These are phyloP conservation scores for Monomorium pharaonis DNA, from an alignment of 1,140 invertebrate species.

Conservation along the genomic window DNA sequence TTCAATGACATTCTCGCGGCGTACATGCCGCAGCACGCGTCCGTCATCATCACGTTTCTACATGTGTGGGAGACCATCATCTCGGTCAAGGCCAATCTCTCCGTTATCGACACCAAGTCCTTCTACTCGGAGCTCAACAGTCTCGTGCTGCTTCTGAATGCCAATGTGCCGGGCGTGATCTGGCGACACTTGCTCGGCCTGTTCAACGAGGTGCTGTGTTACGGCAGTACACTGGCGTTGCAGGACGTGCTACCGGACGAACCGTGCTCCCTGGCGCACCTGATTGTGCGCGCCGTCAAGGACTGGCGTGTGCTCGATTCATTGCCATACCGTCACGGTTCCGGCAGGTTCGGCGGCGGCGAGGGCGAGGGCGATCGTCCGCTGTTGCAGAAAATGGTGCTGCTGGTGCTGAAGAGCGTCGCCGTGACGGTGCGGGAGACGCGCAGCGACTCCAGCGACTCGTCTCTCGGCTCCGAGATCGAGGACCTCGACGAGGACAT, in stretches of 20 bases:
- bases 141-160: constrained; percentile 91
- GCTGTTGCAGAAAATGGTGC: constrained; percentile 93
- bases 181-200: constrained; percentile 93
- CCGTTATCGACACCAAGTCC: constrained; percentile 94
- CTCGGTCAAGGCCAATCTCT: constrained; percentile 95
- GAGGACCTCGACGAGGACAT: constrained; percentile 95
- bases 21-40: constrained; percentile 84
- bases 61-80: constrained; percentile 96
- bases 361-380: constrained; percentile 86
- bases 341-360: constrained; percentile 86
- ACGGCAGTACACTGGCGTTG: constrained; percentile 94
- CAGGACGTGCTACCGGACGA: constrained; percentile 95
- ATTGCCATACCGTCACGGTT: constrained; percentile 86
- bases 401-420: constrained; percentile 94
- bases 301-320: constrained; percentile 92
- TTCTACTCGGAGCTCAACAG: constrained; percentile 94
- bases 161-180: constrained; percentile 91
- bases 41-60: constrained; percentile 91
- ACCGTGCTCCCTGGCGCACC: constrained; percentile 93
- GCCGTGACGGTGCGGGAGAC: constrained; percentile 96
- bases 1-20: constrained; percentile 85
- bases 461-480: constrained; percentile 92
- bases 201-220: constrained; percentile 95
- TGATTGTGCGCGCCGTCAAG: constrained; percentile 93
- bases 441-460: constrained; percentile 93